A percentile compares a stretch with the other conserved stretches of the same genome.
These are phyloP conservation scores for Charina bottae DNA, from an alignment of 2,113 vertebrate species.

Conservation along the genomic window DNA sequence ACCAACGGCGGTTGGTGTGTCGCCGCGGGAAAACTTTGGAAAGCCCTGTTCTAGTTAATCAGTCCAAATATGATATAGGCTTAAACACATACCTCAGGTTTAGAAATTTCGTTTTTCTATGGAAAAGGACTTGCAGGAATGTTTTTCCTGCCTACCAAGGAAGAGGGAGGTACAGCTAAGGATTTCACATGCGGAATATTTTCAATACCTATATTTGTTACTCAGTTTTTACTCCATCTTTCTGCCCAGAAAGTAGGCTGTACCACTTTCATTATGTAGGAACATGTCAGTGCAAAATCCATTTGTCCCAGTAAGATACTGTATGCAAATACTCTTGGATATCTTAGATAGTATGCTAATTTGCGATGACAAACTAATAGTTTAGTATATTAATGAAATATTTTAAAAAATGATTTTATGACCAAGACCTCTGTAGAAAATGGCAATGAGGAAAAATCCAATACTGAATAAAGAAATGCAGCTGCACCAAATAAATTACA, in stretches of 20 bases:
- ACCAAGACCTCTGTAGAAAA: not conserved
- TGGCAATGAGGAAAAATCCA: conserved; percentile 10
- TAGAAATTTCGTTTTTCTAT: not conserved
- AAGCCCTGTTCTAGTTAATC: not conserved
- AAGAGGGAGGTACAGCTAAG: not conserved
- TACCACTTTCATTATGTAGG: not conserved
- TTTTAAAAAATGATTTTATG: not conserved
- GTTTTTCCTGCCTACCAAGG: not conserved
- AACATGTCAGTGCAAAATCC: not conserved
- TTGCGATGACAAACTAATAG: not conserved
- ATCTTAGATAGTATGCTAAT: not conserved
- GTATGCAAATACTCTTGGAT: not conserved
- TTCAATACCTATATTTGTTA: not conserved
- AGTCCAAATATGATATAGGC: not conserved
- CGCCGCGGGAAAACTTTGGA: too few species aligned
- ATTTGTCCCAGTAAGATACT: not conserved
- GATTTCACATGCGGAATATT: not conserved
- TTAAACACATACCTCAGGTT: not conserved
- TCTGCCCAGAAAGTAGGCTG: not conserved
- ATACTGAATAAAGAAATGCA: conserved; percentile 28
- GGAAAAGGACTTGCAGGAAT: not conserved
- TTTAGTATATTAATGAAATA: not conserved
- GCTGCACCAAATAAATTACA: conserved; percentile 68
- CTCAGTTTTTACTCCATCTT: not conserved
- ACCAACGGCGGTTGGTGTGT: too few species aligned